Evolutionary conservation across 2,113 vertebrate genomes (phyloP).

Genomic region (Choloepus hoffmanni): DNA sequence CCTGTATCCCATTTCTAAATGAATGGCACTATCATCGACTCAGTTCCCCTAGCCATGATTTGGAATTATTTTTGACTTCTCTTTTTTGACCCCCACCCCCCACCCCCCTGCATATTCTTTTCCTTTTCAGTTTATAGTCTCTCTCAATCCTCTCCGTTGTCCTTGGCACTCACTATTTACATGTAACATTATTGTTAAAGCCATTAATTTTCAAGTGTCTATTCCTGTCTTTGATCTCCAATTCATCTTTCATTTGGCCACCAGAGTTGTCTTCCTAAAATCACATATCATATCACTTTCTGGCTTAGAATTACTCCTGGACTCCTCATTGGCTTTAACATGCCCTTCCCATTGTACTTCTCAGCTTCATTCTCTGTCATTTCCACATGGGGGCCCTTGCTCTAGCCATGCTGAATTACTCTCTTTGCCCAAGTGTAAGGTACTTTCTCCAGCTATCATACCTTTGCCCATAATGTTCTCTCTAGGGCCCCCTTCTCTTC

Average conservation of each 20-base stretch:
- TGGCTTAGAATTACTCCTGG: conserved; percentile 5
- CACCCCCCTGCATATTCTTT: neutral
- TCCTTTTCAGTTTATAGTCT: neutral
- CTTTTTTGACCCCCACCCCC: neutral
- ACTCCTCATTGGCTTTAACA: neutral
- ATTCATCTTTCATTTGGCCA: conserved; percentile 13
- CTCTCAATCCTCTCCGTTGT: conserved; percentile 18
- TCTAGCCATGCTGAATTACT: neutral
- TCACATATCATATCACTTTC: neutral
- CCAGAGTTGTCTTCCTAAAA: conserved; percentile 26
- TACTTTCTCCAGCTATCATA: neutral
- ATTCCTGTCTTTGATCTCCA: neutral
- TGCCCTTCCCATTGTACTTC: neutral
- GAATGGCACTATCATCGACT: neutral
- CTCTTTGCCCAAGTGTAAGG: neutral
- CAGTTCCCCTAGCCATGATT: neutral
- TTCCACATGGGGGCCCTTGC: neutral
- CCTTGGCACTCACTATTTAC: neutral
- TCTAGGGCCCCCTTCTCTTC: neutral
- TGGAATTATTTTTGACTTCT: conserved; percentile 18
- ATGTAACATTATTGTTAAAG: neutral
- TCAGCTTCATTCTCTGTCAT: neutral
- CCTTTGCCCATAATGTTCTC: neutral
- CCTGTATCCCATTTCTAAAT: neutral
- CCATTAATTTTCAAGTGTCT: neutral